Percentiles rank a stretch among this genome's conserved stretches.
phyloP scores from a whole-genome alignment of 35 echinoderm and acorn worm species.

The Apostichopus parvimensis region DNA sequence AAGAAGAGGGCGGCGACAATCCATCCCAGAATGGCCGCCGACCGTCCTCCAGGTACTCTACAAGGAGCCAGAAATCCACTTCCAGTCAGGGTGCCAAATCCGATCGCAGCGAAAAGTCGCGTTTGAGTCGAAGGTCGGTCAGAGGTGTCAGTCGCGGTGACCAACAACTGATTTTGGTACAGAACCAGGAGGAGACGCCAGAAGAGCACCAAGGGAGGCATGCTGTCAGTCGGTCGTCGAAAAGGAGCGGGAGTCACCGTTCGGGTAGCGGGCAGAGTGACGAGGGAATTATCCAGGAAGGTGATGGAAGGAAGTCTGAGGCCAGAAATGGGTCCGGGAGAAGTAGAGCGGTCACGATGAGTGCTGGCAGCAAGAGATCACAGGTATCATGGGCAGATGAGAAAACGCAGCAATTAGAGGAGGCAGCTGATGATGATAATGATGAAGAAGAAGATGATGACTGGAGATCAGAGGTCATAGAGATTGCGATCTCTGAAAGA shows the following conservation, averaged over 20 bases:
- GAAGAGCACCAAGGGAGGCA: neutral
- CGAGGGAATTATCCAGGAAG: neutral
- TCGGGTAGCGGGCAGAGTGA: neutral
- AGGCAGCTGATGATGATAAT: neutral
- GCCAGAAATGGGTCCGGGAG: neutral
- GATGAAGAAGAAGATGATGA: neutral
- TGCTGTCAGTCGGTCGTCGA: neutral
- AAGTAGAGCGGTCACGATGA: neutral
- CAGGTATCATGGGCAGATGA: constrained; percentile 18
- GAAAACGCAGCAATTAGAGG: neutral
- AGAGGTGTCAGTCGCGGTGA: neutral
- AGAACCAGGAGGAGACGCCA: neutral
- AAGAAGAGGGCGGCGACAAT: neutral
- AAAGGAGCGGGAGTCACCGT: neutral
- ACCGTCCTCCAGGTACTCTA: constrained; percentile 17
- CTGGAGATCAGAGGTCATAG: constrained; percentile 31
- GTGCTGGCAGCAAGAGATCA: constrained; percentile 34
- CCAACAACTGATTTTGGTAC: neutral
- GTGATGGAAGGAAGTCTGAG: neutral
- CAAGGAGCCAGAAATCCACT: constrained; percentile 14
- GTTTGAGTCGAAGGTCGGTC: neutral
- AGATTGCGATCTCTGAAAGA: constrained; percentile 8
- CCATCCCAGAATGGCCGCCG: neutral
- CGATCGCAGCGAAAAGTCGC: neutral
- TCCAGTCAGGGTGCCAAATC: neutral